Evolutionary conservation across 2,888 invertebrate species (phyloP).

Genomic region (Salpingus planirostris): DNA sequence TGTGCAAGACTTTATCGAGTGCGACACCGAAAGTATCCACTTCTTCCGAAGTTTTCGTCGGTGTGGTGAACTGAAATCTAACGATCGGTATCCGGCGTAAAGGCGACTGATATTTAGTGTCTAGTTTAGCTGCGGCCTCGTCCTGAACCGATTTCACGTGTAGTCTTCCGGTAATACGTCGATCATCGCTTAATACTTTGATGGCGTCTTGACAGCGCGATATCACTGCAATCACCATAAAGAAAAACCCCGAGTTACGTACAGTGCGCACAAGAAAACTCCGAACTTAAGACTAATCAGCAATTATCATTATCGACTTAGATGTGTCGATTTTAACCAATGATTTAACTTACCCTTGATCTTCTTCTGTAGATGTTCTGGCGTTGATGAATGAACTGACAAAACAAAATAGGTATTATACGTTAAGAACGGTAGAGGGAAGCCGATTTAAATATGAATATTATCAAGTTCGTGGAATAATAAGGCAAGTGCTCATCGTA

Average conservation of each 20-base stretch:
- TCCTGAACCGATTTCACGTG: background rate
- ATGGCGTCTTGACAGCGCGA: conserved; percentile 39
- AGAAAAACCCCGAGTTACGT: conserved; percentile 5
- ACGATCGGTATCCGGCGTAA: conserved; percentile 25
- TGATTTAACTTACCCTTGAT: conserved; percentile 36
- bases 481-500: too few species aligned
- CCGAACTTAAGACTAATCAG: too few species aligned
- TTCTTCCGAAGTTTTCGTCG: conserved; percentile 10
- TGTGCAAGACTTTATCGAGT: conserved; percentile 10
- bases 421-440: too few species aligned
- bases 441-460: too few species aligned
- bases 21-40: conserved; percentile 9
- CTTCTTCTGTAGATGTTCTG: conserved; percentile 36
- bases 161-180: conserved; percentile 29
- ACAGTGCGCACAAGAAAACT: too few species aligned
- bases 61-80: conserved; percentile 24
- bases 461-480: too few species aligned
- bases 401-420: conserved; percentile 22
- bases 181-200: conserved; percentile 27
- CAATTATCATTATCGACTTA: too few species aligned
- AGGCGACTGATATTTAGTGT: conserved; percentile 23
- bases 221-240: conserved; percentile 35
- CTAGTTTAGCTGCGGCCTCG: conserved; percentile 5
- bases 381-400: conserved; percentile 28
- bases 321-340: background rate